Evolutionary conservation across 1,140 invertebrate genomes (phyloP).

Genomic region (Lerema accius): DNA sequence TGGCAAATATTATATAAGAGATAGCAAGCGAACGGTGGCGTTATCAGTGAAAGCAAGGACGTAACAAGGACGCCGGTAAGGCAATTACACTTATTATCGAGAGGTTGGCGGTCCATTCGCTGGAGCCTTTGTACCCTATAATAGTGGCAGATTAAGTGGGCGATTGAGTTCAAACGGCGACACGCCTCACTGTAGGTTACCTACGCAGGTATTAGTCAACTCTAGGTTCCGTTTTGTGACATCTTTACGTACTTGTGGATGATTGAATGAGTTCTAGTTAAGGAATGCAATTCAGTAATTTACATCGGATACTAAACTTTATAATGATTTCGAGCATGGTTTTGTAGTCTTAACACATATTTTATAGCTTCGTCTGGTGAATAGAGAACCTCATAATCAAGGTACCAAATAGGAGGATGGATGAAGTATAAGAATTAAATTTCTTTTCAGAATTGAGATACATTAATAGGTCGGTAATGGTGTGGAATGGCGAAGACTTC

Average conservation of each 20-base stretch:
- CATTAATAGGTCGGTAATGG: no score
- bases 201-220: constrained; percentile 35
- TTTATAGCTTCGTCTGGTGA: no score
- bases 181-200: constrained; percentile 53
- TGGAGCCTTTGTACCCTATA: constrained; percentile 42
- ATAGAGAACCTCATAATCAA: no score
- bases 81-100: constrained; percentile 68
- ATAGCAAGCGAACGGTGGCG: constrained; percentile 47
- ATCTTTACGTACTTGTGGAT: constrained; percentile 38
- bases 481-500: no score
- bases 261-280: no score
- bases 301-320: no score
- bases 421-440: no score
- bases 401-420: no score
- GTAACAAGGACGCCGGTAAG: constrained; percentile 68
- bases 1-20: constrained; percentile 60
- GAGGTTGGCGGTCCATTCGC: constrained; percentile 43
- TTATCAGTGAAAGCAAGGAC: constrained; percentile 80
- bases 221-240: constrained; percentile 42
- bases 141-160: constrained; percentile 55
- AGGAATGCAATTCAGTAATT: no score
- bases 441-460: no score
- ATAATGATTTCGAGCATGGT: no score
- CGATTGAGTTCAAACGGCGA: constrained; percentile 49
- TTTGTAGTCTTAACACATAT: no score